A percentile compares a stretch with the other conserved stretches of the same genome.
These are phyloP conservation scores for Novumbra hubbsi DNA, from an alignment of 2,797 vertebrate genomes.

Conservation along the genomic window DNA sequence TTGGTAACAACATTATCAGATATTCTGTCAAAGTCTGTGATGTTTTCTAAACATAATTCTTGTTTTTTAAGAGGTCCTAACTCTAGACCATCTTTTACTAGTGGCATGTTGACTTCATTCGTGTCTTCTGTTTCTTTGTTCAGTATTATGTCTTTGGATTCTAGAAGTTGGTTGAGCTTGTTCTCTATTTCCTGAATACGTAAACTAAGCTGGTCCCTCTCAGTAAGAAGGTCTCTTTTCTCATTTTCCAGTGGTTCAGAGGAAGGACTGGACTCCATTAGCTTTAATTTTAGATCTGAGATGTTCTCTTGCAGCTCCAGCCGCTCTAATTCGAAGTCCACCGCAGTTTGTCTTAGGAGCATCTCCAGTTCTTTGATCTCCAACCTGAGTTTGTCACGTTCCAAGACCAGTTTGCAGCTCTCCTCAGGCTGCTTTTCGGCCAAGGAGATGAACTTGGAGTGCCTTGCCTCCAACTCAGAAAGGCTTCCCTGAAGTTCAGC, in stretches of 20 bases:
- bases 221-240: conserved; percentile 56
- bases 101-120: conserved; percentile 42
- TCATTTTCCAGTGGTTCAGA: conserved; percentile 50
- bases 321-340: conserved; percentile 72
- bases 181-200: conserved; percentile 65
- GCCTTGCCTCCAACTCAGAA: conserved; percentile 60
- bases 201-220: conserved; percentile 64
- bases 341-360: conserved; percentile 59
- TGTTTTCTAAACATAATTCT: conserved; percentile 32
- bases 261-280: conserved; percentile 44
- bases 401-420: conserved; percentile 64
- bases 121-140: conserved; percentile 63
- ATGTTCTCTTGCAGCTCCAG: conserved; percentile 65
- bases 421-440: conserved; percentile 61
- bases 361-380: conserved; percentile 71
- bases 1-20: conserved; percentile 3
- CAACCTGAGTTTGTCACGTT: conserved; percentile 66
- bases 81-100: conserved; percentile 41
- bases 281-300: conserved; percentile 56
- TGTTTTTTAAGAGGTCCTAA: conserved; percentile 44
- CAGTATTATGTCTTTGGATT: conserved; percentile 57
- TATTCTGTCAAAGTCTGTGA: conserved; percentile 21
- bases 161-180: conserved; percentile 49
- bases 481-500: conserved; percentile 63
- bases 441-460: conserved; percentile 49